Conservation (phyloP, 2,113 vertebrate genomes). For the Cichladusa arquata region DNA sequence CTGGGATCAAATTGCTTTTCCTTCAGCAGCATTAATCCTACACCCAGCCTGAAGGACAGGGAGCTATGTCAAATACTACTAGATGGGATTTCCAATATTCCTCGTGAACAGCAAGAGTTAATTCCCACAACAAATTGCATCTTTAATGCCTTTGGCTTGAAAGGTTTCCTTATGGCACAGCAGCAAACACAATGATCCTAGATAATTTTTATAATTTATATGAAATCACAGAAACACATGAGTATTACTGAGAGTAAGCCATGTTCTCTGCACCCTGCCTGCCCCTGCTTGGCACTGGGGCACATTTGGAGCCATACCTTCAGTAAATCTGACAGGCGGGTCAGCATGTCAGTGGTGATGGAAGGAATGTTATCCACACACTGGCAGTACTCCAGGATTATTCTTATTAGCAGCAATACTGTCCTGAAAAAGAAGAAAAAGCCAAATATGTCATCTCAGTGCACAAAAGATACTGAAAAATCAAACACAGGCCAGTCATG, state of each 20-base stretch:
- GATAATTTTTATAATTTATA: neutral
- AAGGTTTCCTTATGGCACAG: neutral
- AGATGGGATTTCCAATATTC: neutral
- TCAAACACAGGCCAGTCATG: neutral
- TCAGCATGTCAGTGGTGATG: slow-evolving; percentile 94
- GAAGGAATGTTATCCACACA: slow-evolving; percentile 98
- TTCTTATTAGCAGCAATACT: slow-evolving; percentile 94
- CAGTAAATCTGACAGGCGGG: slow-evolving; percentile 91
- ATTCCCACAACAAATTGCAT: neutral
- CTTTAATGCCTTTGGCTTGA: neutral
- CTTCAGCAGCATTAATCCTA: slow-evolving; percentile 10
- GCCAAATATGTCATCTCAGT: neutral
- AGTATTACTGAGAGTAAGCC: neutral
- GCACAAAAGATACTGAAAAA: neutral
- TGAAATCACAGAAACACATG: neutral
- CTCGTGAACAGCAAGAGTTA: neutral
- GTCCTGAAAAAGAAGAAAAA: slow-evolving; percentile 80
- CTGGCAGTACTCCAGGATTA: slow-evolving; percentile 98
- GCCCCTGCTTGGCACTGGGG: neutral
- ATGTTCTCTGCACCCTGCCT: neutral
- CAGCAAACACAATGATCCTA: neutral
- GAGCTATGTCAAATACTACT: neutral
- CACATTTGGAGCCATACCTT: slow-evolving; percentile 77
- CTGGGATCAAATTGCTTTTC: neutral
- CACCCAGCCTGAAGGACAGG: neutral